Evolutionary conservation across 2,888 invertebrate species (phyloP), one percentile per base, ranked within the genome.

Genomic region (Drosophila robusta): DNA sequence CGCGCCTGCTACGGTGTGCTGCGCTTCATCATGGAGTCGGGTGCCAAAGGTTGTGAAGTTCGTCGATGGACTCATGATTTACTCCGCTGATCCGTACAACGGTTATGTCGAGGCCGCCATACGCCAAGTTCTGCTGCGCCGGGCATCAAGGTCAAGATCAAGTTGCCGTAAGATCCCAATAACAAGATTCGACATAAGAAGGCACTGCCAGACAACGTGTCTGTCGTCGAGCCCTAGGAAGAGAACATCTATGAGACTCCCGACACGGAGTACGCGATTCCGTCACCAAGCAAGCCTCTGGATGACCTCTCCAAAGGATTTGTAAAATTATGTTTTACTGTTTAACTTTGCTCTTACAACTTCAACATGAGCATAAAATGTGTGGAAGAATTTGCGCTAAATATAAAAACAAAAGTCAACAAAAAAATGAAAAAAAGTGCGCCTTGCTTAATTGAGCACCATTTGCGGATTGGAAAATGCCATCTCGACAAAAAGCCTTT

Each of bases 21-120:
- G 76, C 95, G 99, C 68, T 99, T 98, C 94, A 99, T 99, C 92
- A 99, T 99, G 98, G 98, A 99, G 93, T 97, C 97, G 66, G 98
- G 98, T 24, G 98, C 98, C 49, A 97, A 97, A 90, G 99, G 99
- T 78, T 99, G 99, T 90, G 99, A 99, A 99, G 93, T 99, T 99
- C 92, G 98, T 99, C 39, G 99, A 99, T 90, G 99, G 99, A 74
- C 95, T 99, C 70, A 99, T 99, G 99, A 99, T 99, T 92, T 99
- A 99, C 94, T 98, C 98, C 82, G 99, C 99, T 92, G 98, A 99
- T 93, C 99, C 99, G 34, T 97, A 97, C 93, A 98, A 98, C 90
- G 98, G 99, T 91, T 99, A 99, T 89, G 99, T 99, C 56, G 98
- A 99, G 93, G 97, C 97, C 44, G 99, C 99, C 68, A 99, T 99